A percentile compares a stretch with the other conserved stretches of the same genome.
phyloP scores from a whole-genome alignment of 2,888 invertebrate genomes.

The Cryptocheilus praepositus region DNA sequence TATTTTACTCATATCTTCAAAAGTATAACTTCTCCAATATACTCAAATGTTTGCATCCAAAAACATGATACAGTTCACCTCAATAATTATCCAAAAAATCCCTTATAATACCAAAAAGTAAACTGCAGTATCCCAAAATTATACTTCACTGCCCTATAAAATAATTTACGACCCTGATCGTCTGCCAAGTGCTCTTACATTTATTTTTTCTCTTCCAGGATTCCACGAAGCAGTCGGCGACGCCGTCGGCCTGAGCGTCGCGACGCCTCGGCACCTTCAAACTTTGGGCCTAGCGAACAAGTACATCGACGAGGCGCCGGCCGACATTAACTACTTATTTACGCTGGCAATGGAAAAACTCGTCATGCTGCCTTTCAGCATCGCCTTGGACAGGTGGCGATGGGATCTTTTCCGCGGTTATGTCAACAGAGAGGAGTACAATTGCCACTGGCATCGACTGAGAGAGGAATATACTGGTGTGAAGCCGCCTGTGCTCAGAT shows the following conservation, averaged over 20 bases:
- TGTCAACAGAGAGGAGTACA: conserved; percentile 85
- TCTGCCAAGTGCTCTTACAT: too few species aligned
- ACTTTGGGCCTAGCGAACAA: conserved; percentile 87
- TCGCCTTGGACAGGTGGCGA: conserved; percentile 90
- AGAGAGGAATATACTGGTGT: conserved; percentile 90
- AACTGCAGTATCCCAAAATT: too few species aligned
- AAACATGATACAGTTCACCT: too few species aligned
- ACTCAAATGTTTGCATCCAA: too few species aligned
- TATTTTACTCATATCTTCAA: too few species aligned
- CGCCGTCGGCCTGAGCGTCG: conserved; percentile 89
- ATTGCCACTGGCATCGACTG: conserved; percentile 92
- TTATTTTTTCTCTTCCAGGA: conserved; percentile 75
- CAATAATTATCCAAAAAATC: too few species aligned
- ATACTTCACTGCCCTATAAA: too few species aligned
- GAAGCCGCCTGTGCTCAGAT: conserved; percentile 89
- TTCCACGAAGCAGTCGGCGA: conserved; percentile 96
- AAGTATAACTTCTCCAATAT: too few species aligned
- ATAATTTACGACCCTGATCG: too few species aligned
- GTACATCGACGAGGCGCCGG: conserved; percentile 87
- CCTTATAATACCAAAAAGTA: too few species aligned
- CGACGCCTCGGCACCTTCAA: conserved; percentile 90
- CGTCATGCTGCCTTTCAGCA: conserved; percentile 88
- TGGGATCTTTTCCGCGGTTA: conserved; percentile 89
- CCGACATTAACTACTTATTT: conserved; percentile 90
- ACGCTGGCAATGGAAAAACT: conserved; percentile 91